Evolutionary conservation across 2,797 vertebrate species (phyloP).

Genomic region (Artibeus lituratus): DNA sequence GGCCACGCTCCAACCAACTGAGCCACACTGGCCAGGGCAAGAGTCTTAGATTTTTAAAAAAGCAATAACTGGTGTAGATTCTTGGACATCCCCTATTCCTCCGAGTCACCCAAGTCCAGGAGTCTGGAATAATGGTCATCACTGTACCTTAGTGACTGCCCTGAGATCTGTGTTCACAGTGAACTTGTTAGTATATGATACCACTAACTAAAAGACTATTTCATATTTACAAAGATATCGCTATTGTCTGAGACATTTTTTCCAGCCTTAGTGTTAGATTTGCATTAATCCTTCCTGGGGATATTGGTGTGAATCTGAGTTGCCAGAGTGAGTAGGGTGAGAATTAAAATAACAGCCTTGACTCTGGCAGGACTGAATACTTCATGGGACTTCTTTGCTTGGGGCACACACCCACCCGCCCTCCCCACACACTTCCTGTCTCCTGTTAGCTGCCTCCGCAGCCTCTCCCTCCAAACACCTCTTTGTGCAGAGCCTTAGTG

Average conservation of each 20-base stretch:
- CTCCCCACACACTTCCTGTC: not conserved
- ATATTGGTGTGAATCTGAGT: not conserved
- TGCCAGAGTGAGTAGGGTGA: not conserved
- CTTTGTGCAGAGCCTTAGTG: not conserved
- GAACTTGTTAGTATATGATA: not conserved
- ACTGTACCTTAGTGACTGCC: not conserved
- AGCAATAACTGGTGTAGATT: not conserved
- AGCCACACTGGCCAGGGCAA: not conserved
- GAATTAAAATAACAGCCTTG: constrained; percentile 9
- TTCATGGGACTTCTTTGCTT: not conserved
- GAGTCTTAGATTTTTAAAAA: not conserved
- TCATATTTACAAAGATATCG: not conserved
- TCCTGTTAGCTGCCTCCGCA: not conserved
- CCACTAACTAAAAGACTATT: not conserved
- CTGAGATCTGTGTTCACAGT: not conserved
- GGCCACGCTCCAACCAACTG: not conserved
- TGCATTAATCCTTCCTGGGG: not conserved
- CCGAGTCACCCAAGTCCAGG: not conserved
- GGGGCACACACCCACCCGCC: not conserved
- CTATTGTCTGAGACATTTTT: not conserved
- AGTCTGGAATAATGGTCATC: not conserved
- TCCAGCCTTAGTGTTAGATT: not conserved
- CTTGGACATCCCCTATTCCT: not conserved
- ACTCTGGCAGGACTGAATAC: not conserved
- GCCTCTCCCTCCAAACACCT: not conserved